Evolutionary conservation across 1,140 invertebrate species (phyloP), one percentile per base, ranked within the genome.

Genomic region (Physella acuta): DNA sequence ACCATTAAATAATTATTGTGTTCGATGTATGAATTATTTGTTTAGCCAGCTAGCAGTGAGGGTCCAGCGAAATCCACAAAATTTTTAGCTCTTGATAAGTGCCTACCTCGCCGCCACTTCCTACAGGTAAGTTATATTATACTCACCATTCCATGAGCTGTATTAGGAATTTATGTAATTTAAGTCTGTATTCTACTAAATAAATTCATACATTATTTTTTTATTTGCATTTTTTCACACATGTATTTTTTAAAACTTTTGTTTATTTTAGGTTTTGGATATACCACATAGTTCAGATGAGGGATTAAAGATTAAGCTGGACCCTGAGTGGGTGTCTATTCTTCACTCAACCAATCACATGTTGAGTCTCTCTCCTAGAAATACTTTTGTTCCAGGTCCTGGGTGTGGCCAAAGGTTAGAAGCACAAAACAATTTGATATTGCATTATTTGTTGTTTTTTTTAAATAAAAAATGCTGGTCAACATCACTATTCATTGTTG

Each of bases 51-150:
- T n/a, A 17, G 58, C 33, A 3, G 26, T 17, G 33, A 36, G 14
- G 60, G 4, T 28, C 62, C 52, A 11, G 64, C 33, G 4, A 82
- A 80, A 68, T 63, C 71, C 31, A 98, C 96, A 0, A 94, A 93
- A 84, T 99, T 99, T 86, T 84, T 99, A 69, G 94, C 96, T 0
- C 84, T 99, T 11, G 96, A 99, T 82, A 99, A 99, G 87, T 97
- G 95, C 86, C 85, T 99, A 37, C 95, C 95, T 0, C 89, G 89
- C 75, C 87, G 94, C 76, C 89, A 91, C 68, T 98, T 96, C 86
- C 85, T 98, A 67, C 94, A 95, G 87, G 87, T 93, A 59, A 31
- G 39, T 44, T n/a, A n/a, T n/a, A n/a, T n/a, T n/a, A n/a, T n/a
- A n/a, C n/a, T n/a, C n/a, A n/a, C n/a, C n/a, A n/a, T n/a, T n/a